Base-by-base conservation (phyloP, 2,797 vertebrate genomes). In the Nannoperca australis region DNA sequence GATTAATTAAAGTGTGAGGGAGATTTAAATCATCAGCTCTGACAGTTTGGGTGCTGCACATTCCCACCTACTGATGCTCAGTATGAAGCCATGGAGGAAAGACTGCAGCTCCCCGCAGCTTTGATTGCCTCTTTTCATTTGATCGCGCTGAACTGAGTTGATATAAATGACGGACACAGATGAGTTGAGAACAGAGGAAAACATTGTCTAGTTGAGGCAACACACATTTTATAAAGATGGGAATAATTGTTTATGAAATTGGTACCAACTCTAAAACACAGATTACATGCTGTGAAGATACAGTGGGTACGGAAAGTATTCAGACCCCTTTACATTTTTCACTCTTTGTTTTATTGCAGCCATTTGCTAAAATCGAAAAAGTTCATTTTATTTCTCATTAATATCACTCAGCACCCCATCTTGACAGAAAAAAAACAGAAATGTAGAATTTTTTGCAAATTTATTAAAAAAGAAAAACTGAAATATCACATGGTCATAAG, bases 1-100 rank as follows among this genome's bases (percentile, higher is more conserved):
- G 73, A 84, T 85, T 79, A 84, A 90, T 84, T 87, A 77, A 86
- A 83, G 73, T 69, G 38, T 3, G 22, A 79, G 80, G 71, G 81
- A 76, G 77, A 79, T 85, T 78, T 69, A 76, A 67, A 83, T 88
- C 34, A 70, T 65, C 51, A 47, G 56, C 71, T 65, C 22, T 59
- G 82, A 67, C 60, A 74, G 75, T 67, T 51, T 73, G 55, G 67
- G 34, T 66, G 45, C 50, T 32, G 40, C 22, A 44, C 67, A 49
- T 8, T 68, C 63, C 77, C 64, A 36, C 78, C 69, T 24, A 42
- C 68, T 71, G 77, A 72, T 34, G 67, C 78, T 70, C 56, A 0
- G 70, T 44, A 32, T 77, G 78, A 87, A 72, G 63, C 64, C 53
- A 10, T 38, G 12, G 59, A 83, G 47, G 36, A 73, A 53, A 56